These are phyloP conservation scores for Eupithecia tripunctaria DNA, from an alignment of 2,888 invertebrate genomes.

Conservation along the genomic window DNA sequence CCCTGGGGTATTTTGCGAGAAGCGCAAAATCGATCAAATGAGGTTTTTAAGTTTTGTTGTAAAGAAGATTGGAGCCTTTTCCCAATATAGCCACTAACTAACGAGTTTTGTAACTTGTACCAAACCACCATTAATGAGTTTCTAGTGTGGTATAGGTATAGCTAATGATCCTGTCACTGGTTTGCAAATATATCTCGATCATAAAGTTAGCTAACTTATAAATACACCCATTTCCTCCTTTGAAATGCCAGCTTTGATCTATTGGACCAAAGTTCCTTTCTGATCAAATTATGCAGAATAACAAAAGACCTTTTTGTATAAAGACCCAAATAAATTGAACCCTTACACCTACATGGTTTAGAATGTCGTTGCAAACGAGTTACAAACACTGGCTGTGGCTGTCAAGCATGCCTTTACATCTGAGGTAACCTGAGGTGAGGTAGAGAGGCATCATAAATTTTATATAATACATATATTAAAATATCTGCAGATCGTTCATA, in stretches of 20 bases:
- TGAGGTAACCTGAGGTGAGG: not conserved
- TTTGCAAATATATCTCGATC: not conserved
- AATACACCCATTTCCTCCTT: not conserved
- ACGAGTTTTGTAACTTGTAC: not conserved
- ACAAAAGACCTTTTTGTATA: slow-evolving; percentile 26
- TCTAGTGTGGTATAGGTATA: not conserved
- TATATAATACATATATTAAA: too few relatives aligned
- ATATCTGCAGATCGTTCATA: too few relatives aligned
- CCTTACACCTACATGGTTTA: slow-evolving; percentile 24
- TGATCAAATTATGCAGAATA: slow-evolving; percentile 34
- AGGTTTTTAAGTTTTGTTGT: not conserved
- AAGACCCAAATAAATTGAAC: slow-evolving; percentile 32
- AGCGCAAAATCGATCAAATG: not conserved
- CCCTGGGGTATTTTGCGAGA: slow-evolving; percentile 20
- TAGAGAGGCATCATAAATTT: not conserved
- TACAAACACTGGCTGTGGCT: not conserved
- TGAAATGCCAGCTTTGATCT: slow-evolving; percentile 32
- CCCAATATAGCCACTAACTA: not conserved
- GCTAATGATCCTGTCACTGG: not conserved
- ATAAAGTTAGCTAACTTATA: not conserved
- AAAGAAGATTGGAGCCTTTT: not conserved
- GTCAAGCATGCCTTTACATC: not conserved
- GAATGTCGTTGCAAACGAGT: slow-evolving; percentile 6
- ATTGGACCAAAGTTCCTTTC: slow-evolving; percentile 24
- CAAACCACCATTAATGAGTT: not conserved